Percentiles rank a stretch among this genome's conserved stretches.
These are phyloP conservation scores for Allobates femoralis DNA, from an alignment of 2,797 vertebrate genomes.

Conservation along the genomic window DNA sequence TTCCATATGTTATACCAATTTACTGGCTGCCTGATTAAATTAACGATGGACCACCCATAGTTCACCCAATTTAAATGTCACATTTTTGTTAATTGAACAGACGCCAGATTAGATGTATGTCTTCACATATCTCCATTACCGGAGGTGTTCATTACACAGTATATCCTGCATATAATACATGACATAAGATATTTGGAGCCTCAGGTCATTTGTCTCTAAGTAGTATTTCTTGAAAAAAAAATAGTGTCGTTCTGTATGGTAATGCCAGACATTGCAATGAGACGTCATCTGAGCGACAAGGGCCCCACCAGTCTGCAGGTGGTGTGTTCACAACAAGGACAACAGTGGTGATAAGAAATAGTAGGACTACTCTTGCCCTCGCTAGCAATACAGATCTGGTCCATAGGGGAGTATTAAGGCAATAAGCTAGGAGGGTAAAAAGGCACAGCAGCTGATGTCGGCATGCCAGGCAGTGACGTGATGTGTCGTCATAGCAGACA, in stretches of 20 bases:
- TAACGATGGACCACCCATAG: not conserved
- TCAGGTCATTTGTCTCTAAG: not conserved
- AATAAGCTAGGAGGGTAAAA: not conserved
- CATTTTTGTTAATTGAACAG: not conserved
- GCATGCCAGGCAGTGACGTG: no score
- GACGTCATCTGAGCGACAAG: not conserved
- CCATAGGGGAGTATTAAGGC: not conserved
- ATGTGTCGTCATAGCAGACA: no score
- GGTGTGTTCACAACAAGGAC: not conserved
- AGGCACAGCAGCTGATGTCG: no score
- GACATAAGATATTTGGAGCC: not conserved
- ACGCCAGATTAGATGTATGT: not conserved
- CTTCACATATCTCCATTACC: not conserved
- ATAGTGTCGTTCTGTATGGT: not conserved
- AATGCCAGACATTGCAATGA: not conserved
- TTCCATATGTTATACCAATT: slow-evolving; percentile 19
- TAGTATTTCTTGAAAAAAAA: not conserved
- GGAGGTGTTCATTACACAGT: not conserved
- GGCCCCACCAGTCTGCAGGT: not conserved
- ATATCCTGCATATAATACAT: not conserved
- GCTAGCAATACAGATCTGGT: not conserved
- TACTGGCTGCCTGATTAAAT: slow-evolving; percentile 9
- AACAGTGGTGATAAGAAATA: not conserved
- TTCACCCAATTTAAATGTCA: slow-evolving; percentile 17
- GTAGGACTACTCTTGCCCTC: not conserved